A percentile compares a stretch with the other conserved stretches of the same genome.
phyloP scores from a whole-genome alignment of 2,113 vertebrate genomes.

The Chitala chitala region DNA sequence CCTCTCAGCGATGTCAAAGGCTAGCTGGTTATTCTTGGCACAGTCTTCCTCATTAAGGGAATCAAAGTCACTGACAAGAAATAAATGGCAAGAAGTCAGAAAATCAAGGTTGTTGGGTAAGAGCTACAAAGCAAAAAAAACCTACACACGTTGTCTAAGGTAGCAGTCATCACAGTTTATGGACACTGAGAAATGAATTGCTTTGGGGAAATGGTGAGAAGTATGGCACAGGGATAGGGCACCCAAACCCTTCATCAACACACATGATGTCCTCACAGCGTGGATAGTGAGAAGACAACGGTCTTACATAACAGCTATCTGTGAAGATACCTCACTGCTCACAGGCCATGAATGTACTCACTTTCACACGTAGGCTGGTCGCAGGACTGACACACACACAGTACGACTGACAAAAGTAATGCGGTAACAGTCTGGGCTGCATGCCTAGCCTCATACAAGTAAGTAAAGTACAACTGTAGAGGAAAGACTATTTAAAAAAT shows the following conservation, averaged over 20 bases:
- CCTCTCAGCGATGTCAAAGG: constrained; percentile 77
- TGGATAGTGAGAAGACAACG: neutral
- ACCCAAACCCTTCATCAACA: constrained; percentile 11
- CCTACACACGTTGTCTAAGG: too few relatives aligned
- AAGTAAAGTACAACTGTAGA: too few relatives aligned
- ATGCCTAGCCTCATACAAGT: too few relatives aligned
- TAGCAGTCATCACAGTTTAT: constrained; percentile 11
- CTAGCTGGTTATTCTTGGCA: constrained; percentile 81
- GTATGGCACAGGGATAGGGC: constrained; percentile 20
- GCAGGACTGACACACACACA: neutral
- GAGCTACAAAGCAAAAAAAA: too few relatives aligned
- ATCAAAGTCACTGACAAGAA: constrained; percentile 74
- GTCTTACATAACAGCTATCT: constrained; percentile 23
- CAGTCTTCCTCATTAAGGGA: constrained; percentile 75
- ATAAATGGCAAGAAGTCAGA: constrained; percentile 6
- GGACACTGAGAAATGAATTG: constrained; percentile 22
- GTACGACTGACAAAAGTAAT: neutral
- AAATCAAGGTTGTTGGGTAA: neutral
- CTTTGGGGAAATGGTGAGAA: constrained; percentile 32
- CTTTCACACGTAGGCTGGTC: neutral
- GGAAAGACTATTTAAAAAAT: too few relatives aligned
- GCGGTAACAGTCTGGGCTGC: neutral
- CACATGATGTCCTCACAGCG: neutral
- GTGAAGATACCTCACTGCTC: neutral
- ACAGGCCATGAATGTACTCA: neutral